These are phyloP conservation scores for Eolophus roseicapilla DNA, from an alignment of 2,113 vertebrate species.

Conservation along the genomic window DNA sequence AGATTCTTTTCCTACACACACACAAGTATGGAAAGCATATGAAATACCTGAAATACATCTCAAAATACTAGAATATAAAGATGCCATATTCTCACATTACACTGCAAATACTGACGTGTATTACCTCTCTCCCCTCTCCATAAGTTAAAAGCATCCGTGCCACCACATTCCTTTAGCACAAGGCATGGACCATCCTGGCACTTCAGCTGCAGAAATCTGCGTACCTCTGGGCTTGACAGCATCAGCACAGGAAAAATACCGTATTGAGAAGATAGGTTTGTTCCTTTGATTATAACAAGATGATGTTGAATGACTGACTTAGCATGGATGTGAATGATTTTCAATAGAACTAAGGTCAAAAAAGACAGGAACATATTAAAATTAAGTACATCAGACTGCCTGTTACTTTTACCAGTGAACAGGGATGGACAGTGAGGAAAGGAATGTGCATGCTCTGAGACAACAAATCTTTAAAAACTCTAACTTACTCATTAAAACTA, in stretches of 20 bases:
- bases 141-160: not conserved
- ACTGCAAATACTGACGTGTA: not conserved
- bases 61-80: not conserved
- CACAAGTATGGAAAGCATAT: not conserved
- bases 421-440: not conserved
- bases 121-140: not conserved
- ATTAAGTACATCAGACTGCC: not conserved
- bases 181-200: not conserved
- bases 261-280: not conserved
- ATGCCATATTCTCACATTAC: not conserved
- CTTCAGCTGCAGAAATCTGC: not conserved
- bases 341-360: not conserved
- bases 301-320: not conserved
- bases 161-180: not conserved
- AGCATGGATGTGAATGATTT: not conserved
- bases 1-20: not conserved
- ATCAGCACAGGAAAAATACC: not conserved
- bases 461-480: not conserved
- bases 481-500: not conserved
- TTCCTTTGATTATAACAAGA: not conserved
- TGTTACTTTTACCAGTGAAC: not conserved
- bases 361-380: not conserved
- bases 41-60: not conserved
- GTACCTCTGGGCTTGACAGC: not conserved
- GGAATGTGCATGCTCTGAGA: fast-evolving